phyloP scores from a whole-genome alignment of 2,888 invertebrate genomes.

The Cheilosia vernalis region DNA sequence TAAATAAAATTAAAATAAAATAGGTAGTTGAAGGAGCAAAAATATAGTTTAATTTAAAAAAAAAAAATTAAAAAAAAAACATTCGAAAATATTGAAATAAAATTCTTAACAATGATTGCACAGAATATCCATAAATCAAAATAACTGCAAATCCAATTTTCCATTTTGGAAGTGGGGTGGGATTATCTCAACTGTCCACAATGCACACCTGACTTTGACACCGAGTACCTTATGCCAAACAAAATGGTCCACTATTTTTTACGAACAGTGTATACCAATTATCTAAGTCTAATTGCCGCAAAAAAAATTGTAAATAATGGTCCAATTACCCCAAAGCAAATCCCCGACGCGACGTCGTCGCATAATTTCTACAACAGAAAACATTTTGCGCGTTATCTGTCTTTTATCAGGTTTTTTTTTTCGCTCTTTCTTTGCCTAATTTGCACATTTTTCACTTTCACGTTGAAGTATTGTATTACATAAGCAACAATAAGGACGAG shows the following conservation, averaged over 20 bases:
- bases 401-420: neutral
- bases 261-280: slow-evolving; percentile 4
- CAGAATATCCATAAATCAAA: too few species aligned
- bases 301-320: slow-evolving; percentile 17
- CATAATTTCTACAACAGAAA: neutral
- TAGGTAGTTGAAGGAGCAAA: too few species aligned
- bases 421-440: neutral
- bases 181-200: too few species aligned
- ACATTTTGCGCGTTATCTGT: neutral
- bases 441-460: slow-evolving; percentile 25
- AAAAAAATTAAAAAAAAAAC: too few species aligned
- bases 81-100: too few species aligned
- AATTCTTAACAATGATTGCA: too few species aligned
- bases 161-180: too few species aligned
- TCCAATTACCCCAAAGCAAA: neutral
- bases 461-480: slow-evolving; percentile 34
- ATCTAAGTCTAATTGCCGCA: slow-evolving; percentile 8
- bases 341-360: too few species aligned
- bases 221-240: neutral
- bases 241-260: slow-evolving; percentile 7
- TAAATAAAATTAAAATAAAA: too few species aligned
- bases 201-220: too few species aligned
- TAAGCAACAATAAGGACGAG: slow-evolving; percentile 45
- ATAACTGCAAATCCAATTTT: too few species aligned
- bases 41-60: too few species aligned